Base-by-base conservation (phyloP, 37 sponge, comb jelly and placozoan species). In the Petrosia ficiformis region DNA sequence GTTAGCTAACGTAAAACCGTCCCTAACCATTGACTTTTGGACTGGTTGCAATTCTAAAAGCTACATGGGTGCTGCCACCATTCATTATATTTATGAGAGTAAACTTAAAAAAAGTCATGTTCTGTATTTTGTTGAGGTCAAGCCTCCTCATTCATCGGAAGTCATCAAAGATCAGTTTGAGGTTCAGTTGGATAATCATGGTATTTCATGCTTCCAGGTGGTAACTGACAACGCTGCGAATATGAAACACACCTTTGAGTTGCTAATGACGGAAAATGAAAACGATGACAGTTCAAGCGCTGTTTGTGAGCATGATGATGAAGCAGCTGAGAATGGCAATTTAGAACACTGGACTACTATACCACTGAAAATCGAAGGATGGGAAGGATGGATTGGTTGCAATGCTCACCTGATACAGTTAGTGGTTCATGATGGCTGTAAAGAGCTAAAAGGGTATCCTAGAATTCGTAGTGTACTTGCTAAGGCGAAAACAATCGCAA, bases 221-320 rank as follows among this genome's bases (percentile, higher is more conserved):
- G 59, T 73, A 73, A 73, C 59, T 33, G 74, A 73, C 35, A 73
- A 73, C 57, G 74, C 74, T 31, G 43, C 74, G 10, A 73, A 73
- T 33, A 73, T 73, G 74, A 61, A 61, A 29, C 6, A 5, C n/a
- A 29, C 63, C 63, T 61, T 61, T n/a, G 5, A 8, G n/a, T 26
- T 61, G 22, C 5, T 2, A 34, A 4, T 31, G 1, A 29, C 2
- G 1, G 30, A 16, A 3, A 22, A 57, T 5, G 36, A 22, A 4
- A 35, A 28, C 42, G 21, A n/a, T 3, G 74, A 54, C 1, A 33
- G 22, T 73, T 31, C 52, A 16, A 36, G 14, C 19, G 59, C 31
- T 56, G 14, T 16, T 44, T 30, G 3, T 4, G 59, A 28, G 11
- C 19, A 52, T 56, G 22, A 35, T 73, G 59, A 73, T 26, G 63